Evolutionary conservation across 1,140 invertebrate species (phyloP), one percentile per base, ranked within the genome.

Genomic region (Formica selysi): DNA sequence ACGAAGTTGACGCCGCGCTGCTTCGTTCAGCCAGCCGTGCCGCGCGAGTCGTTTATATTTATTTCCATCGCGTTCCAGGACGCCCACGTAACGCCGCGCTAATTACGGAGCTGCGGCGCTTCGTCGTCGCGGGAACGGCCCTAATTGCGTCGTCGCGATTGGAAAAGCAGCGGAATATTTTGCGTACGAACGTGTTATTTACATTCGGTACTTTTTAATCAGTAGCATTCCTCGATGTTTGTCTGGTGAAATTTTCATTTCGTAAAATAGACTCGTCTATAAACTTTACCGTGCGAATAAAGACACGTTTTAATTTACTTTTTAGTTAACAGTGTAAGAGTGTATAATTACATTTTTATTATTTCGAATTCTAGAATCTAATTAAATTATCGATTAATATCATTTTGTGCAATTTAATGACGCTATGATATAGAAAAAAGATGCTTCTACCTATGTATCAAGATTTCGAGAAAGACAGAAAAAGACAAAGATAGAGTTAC

Each of bases 51-150:
- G 70, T 76, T 83, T 78, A 87, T 85, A 83, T 89, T 86, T 89
- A 89, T 87, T 89, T 71, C 78, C 76, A 67, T 62, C 84, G 71
- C 65, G 73, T 76, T 67, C 68, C 67, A 11, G 71, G 11, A 68
- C 88, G 74, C 85, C 88, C 85, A 90, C 88, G 89, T 88, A 73
- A 68, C 73, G 83, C 84, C 65, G 62, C 48, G 74, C 61, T 90
- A 90, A 90, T 90, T 89, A 89, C 78, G 67, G 11, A 62, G 13
- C 22, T 51, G 11, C 61, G 36, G 36, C 59, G 84, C 64, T 65
- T 57, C 74, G 65, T 48, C 67, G 57, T 71, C 61, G 68, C n/a
- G 41, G 51, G 73, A 65, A 65, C 87, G 32, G 44, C 74, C 78
- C 79, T 89, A 89, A 89, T 89, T 86, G 78, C 78, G 65, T 84